Percentiles rank a stretch among this genome's conserved stretches.
Evolutionary conservation across 2,113 vertebrate species (phyloP).

Genomic region (Lamprotornis superbus): DNA sequence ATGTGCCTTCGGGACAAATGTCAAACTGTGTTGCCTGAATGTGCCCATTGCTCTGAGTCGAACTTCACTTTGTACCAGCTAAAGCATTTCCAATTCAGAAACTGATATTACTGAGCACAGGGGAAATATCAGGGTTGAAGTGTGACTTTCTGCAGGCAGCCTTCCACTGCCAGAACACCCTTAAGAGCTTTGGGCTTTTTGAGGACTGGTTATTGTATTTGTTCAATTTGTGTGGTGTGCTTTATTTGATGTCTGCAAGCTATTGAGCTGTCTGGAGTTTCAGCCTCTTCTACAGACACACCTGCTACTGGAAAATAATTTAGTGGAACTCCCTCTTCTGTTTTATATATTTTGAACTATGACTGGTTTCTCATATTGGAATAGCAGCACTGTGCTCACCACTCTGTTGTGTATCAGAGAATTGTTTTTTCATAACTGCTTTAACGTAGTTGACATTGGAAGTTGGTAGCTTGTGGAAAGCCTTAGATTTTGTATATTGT

Average conservation of each 20-base stretch:
- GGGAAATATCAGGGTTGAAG: background rate
- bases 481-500: background rate
- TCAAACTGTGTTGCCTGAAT: background rate
- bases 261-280: background rate
- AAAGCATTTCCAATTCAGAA: background rate
- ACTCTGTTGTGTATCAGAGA: background rate
- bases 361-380: background rate
- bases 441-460: background rate
- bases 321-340: background rate
- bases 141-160: background rate
- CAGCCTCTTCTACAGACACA: background rate
- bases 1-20: background rate
- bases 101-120: background rate
- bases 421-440: background rate
- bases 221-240: background rate
- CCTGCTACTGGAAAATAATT: background rate
- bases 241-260: background rate
- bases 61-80: background rate
- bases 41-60: background rate
- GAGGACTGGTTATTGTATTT: background rate
- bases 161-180: background rate
- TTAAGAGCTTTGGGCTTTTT: background rate
- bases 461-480: background rate
- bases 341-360: background rate
- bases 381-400: background rate